Conservation (phyloP, 2,888 invertebrate species). For the Trichogramma evanescens region DNA sequence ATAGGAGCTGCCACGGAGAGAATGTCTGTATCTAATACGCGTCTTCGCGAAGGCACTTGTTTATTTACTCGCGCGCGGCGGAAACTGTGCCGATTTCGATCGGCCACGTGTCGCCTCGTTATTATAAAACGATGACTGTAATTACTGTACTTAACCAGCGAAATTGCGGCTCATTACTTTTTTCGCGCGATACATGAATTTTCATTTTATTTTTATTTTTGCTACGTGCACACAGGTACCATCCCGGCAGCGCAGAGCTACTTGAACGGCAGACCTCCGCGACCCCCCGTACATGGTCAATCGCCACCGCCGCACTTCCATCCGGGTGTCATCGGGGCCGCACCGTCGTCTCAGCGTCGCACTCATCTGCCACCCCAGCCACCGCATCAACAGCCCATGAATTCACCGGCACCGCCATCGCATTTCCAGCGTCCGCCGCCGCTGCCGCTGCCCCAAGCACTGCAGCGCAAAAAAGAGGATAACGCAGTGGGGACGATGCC, state of each 20-base stretch:
- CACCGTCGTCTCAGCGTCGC: not conserved
- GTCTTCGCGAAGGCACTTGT: no score
- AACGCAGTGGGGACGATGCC: conserved; percentile 1
- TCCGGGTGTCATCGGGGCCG: conserved; percentile 49
- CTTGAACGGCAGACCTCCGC: conserved; percentile 29
- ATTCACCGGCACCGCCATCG: conserved; percentile 7
- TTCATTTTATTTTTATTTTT: no score
- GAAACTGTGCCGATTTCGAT: not conserved
- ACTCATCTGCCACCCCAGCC: conserved; percentile 49
- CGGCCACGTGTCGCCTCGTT: not conserved
- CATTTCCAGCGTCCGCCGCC: not conserved
- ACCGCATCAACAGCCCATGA: conserved; percentile 4
- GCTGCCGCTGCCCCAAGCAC: not conserved
- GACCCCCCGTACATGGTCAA: conserved; percentile 32
- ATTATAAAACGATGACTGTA: no score
- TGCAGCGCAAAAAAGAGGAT: conserved; percentile 1
- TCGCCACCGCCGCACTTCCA: conserved; percentile 28
- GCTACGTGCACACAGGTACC: conserved; percentile 20
- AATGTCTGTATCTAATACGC: no score
- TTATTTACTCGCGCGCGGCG: no score
- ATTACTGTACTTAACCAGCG: no score
- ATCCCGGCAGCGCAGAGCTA: conserved; percentile 29
- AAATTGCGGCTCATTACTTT: no score
- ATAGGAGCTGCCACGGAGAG: no score
- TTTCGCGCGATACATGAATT: no score